Evolutionary conservation across 2,113 vertebrate genomes (phyloP), one percentile per base, ranked within the genome.

Genomic region (Glaucidium brasilianum): DNA sequence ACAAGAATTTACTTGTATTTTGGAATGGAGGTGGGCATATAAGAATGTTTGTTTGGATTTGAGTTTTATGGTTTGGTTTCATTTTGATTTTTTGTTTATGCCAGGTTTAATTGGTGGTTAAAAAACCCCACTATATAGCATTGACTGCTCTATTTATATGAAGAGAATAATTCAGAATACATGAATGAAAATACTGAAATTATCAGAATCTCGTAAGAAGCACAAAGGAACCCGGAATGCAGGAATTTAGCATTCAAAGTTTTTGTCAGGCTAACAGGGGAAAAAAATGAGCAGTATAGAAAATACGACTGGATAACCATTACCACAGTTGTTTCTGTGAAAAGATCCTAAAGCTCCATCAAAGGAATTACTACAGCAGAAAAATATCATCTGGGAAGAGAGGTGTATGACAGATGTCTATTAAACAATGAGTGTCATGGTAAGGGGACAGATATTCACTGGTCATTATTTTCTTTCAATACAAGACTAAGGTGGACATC

Each of bases 91-190:
- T 18, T 53, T 63, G 2, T 60, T 87, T 64, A 49, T 66, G 64
- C 7, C 3, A 1, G 15, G 3, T 27, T 68, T 88, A 82, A 35
- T 16, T 2, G 0, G 26, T 45, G 2, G 12, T 53, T 30, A 39
- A 43, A 34, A 9, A 3, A 7, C 21, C 39, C 39, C 39, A 39
- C 39, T 45, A 43, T 25, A 10, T n/a, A 53, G 7, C 22, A 16
- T 14, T 71, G 20, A 43, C 8, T 39, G 5, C 11, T 78, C 83
- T 64, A 30, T 39, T 92, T 81, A 84, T 45, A 85, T 32, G 56
- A 79, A 56, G 10, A 68, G 47, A 88, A 79, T 43, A 82, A 39
- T 76, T 58, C 7, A 69, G 32, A 88, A 76, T 29, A 56, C 5
- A 55, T 58, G 81, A 81, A 86, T 34, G 12, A 6, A 75, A 73